phyloP scores from a whole-genome alignment of 2,888 invertebrate genomes.

The Aromia moschata region DNA sequence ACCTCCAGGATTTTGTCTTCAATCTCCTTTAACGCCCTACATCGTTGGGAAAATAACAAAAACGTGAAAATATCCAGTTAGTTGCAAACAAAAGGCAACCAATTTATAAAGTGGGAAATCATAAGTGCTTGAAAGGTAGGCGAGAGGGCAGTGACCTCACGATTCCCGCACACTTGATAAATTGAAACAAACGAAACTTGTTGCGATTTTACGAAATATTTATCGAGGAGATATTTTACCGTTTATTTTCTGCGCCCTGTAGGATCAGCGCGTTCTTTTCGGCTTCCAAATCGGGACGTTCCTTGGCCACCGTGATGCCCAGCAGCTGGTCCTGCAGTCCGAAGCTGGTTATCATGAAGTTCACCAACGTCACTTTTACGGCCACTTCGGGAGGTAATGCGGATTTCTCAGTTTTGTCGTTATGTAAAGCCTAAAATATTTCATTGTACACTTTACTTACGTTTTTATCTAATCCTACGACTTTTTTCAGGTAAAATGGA shows the following conservation, averaged over 20 bases:
- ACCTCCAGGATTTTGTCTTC: constrained; percentile 90
- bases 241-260: constrained; percentile 85
- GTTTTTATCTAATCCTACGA: too few species aligned
- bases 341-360: constrained; percentile 91
- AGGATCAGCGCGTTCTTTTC: constrained; percentile 89
- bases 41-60: too few species aligned
- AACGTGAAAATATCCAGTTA: too few species aligned
- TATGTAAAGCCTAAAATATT: constrained; percentile 81
- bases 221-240: constrained; percentile 49
- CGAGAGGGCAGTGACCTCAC: too few species aligned
- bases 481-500: too few species aligned
- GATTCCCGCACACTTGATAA: too few species aligned
- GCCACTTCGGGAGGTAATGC: constrained; percentile 92
- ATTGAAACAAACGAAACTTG: too few species aligned
- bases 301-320: constrained; percentile 90
- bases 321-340: constrained; percentile 91
- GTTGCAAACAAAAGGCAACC: too few species aligned
- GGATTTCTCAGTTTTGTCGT: constrained; percentile 94
- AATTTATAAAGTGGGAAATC: too few species aligned
- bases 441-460: too few species aligned
- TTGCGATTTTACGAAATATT: neutral
- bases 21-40: constrained; percentile 81
- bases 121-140: too few species aligned
- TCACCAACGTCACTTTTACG: constrained; percentile 88
- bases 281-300: constrained; percentile 90